A percentile compares a stretch with the other conserved stretches of the same genome.
Evolutionary conservation across 2,888 invertebrate species (phyloP).

Genomic region (Athalia cordata): DNA sequence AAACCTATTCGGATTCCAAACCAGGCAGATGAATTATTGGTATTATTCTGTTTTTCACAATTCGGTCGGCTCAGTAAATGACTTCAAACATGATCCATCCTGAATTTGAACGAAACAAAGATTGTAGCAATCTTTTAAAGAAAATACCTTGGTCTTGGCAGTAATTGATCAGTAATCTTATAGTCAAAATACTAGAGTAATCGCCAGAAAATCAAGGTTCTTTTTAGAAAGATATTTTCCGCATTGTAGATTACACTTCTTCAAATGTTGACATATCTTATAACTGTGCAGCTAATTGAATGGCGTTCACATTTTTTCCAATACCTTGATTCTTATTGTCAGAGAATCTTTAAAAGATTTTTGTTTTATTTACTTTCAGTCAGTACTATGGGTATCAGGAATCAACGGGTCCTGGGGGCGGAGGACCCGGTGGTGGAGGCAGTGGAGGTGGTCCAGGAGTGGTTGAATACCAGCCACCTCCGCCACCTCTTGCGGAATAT

Average conservation of each 20-base stretch:
- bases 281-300: constrained; percentile 10
- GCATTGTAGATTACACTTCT: background rate
- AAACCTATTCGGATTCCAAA: background rate
- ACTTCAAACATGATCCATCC: too few relatives aligned
- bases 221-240: background rate
- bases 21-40: too few relatives aligned
- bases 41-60: too few relatives aligned
- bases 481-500: constrained; percentile 73
- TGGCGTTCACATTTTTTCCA: background rate
- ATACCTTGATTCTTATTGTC: background rate
- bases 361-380: constrained; percentile 54
- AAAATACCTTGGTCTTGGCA: too few relatives aligned
- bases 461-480: constrained; percentile 73
- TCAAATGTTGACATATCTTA: background rate
- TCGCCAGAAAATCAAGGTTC: background rate
- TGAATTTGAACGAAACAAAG: too few relatives aligned
- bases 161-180: too few relatives aligned
- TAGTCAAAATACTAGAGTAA: background rate
- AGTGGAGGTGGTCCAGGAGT: constrained; percentile 72
- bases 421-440: constrained; percentile 71
- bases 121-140: too few relatives aligned
- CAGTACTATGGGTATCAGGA: constrained; percentile 71
- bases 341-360: background rate
- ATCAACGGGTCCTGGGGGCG: constrained; percentile 70
- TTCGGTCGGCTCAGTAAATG: too few relatives aligned